Percentiles rank a stretch among this genome's conserved stretches.
Evolutionary conservation across 2,797 vertebrate genomes (phyloP).

Genomic region (Perodicticus potto): DNA sequence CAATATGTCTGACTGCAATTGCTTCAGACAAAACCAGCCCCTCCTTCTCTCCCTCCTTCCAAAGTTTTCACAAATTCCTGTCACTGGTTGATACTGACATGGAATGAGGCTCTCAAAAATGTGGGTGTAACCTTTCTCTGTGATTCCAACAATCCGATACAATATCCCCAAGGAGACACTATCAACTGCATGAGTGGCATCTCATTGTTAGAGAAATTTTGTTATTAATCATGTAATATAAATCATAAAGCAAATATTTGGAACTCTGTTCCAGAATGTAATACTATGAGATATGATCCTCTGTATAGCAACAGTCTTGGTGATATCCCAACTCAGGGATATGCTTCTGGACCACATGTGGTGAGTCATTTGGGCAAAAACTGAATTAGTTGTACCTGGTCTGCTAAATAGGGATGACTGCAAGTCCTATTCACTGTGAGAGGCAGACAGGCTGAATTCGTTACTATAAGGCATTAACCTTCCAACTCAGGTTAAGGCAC

Average conservation of each 20-base stretch:
- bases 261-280: neutral
- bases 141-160: neutral
- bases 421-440: neutral
- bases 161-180: neutral
- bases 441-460: no score
- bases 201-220: neutral
- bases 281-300: neutral
- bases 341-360: neutral
- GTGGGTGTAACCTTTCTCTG: conserved; percentile 6
- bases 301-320: neutral
- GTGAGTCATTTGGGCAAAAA: neutral
- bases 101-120: neutral
- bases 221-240: neutral
- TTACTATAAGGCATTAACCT: no score
- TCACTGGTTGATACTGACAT: neutral
- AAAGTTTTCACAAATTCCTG: neutral
- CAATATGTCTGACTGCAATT: neutral
- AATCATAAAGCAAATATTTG: neutral
- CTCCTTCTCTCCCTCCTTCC: neutral
- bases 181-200: neutral
- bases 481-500: no score
- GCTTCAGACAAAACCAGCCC: neutral
- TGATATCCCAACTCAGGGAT: neutral
- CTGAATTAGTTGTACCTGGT: neutral
- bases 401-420: neutral